phyloP scores from a whole-genome alignment of 92 coral and sea anemone genomes.

The Blastomussa wellsi region DNA sequence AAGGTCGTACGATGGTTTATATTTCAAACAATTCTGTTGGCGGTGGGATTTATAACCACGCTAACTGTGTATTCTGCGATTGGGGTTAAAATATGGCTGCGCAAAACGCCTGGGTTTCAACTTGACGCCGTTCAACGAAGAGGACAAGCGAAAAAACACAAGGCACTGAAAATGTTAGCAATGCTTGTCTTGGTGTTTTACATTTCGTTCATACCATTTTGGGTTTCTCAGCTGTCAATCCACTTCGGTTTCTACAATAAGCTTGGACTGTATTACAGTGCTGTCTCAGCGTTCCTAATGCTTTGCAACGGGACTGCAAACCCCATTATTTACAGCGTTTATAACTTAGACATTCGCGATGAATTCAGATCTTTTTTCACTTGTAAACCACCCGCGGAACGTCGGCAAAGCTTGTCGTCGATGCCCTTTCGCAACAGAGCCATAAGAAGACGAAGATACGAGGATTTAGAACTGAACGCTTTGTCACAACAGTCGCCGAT shows the following conservation, averaged over 20 bases:
- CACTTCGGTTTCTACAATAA: constrained; percentile 3
- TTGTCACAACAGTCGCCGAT: background rate
- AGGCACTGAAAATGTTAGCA: constrained; percentile 20
- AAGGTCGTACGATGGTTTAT: constrained; percentile 27
- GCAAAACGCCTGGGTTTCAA: constrained; percentile 24
- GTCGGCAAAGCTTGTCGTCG: background rate
- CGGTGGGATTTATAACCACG: constrained; percentile 4
- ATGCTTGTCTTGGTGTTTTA: constrained; percentile 32
- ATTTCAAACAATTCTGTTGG: constrained; percentile 22
- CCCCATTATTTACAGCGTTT: constrained; percentile 20
- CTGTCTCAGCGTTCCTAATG: constrained; percentile 21
- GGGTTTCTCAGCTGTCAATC: constrained; percentile 25
- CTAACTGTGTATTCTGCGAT: constrained; percentile 8
- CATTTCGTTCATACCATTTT: constrained; percentile 32
- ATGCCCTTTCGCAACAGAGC: background rate
- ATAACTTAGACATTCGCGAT: constrained; percentile 24
- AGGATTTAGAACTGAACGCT: background rate
- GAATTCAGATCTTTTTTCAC: constrained; percentile 23
- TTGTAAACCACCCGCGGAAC: background rate
- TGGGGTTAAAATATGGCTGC: constrained; percentile 26
- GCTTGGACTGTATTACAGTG: background rate
- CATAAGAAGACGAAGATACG: background rate
- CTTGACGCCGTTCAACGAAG: background rate
- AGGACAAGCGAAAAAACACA: constrained; percentile 10
- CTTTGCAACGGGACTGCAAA: constrained; percentile 29